Percentiles rank a stretch among this genome's conserved stretches.
phyloP scores from a whole-genome alignment of 2,888 invertebrate genomes.

The Lithodes maja region DNA sequence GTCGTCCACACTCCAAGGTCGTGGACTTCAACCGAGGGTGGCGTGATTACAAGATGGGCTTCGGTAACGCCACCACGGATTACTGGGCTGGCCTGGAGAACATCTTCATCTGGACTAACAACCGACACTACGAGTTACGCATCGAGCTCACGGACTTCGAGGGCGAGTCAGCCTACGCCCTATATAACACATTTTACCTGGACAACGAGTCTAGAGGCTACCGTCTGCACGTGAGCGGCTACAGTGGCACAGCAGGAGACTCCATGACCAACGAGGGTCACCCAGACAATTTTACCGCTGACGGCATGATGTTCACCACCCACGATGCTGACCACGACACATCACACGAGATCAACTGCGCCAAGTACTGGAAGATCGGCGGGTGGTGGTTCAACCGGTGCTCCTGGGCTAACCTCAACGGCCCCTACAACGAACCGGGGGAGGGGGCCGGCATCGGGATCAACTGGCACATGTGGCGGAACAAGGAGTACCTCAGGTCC shows the following conservation, averaged over 20 bases:
- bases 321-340: conserved; percentile 69
- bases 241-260: conserved; percentile 68
- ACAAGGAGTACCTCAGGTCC: conserved; percentile 67
- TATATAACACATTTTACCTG: conserved; percentile 66
- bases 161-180: conserved; percentile 57
- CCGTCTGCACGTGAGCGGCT: conserved; percentile 63
- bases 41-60: conserved; percentile 69
- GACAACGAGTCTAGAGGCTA: conserved; percentile 64
- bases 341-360: conserved; percentile 70
- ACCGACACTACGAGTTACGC: conserved; percentile 64
- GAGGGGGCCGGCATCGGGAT: conserved; percentile 69
- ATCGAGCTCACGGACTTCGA: conserved; percentile 66
- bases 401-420: conserved; percentile 70
- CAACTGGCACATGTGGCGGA: conserved; percentile 71
- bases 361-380: conserved; percentile 69
- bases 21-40: conserved; percentile 59
- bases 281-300: conserved; percentile 68
- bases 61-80: conserved; percentile 61
- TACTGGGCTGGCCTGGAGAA: conserved; percentile 69
- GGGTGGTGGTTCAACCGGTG: conserved; percentile 71
- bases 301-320: conserved; percentile 69
- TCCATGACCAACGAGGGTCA: conserved; percentile 58
- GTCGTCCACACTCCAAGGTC: conserved; percentile 53
- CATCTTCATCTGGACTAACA: conserved; percentile 65
- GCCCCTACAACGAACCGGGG: conserved; percentile 64